These are phyloP conservation scores for Rissa tridactyla DNA, from an alignment of 2,113 vertebrate species.

Conservation along the genomic window DNA sequence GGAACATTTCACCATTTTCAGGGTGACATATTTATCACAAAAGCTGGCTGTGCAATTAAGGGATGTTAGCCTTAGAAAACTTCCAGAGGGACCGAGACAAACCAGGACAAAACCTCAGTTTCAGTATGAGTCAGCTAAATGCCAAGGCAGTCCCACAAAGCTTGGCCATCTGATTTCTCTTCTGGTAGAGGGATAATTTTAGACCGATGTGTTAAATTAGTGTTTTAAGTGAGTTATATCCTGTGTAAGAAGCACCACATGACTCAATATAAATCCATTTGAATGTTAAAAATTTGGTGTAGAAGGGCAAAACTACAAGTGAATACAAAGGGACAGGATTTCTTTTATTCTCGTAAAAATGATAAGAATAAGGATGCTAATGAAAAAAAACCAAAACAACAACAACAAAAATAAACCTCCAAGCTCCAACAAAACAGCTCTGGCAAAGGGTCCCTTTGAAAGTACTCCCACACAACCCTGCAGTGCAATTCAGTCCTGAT, in stretches of 20 bases:
- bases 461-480: not conserved
- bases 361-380: not conserved
- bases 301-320: not conserved
- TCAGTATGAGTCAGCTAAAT: constrained; percentile 41
- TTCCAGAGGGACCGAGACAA: not conserved
- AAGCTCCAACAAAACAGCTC: not conserved
- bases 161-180: constrained; percentile 17
- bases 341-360: not conserved
- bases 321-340: not conserved
- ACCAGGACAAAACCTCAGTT: not conserved
- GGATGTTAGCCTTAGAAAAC: not conserved
- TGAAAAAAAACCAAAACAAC: not conserved
- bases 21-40: not conserved
- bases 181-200: constrained; percentile 22
- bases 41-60: not conserved
- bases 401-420: not conserved
- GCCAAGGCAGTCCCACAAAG: not conserved
- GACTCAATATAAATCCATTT: not conserved
- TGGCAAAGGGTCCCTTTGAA: not conserved
- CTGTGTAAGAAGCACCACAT: not conserved
- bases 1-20: not conserved
- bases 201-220: not conserved
- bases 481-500: not conserved
- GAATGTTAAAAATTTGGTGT: not conserved
- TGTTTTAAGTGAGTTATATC: constrained; percentile 1